These are phyloP conservation scores for Clarias platycephalus DNA, from an alignment of 2,797 vertebrate species.

Conservation along the genomic window DNA sequence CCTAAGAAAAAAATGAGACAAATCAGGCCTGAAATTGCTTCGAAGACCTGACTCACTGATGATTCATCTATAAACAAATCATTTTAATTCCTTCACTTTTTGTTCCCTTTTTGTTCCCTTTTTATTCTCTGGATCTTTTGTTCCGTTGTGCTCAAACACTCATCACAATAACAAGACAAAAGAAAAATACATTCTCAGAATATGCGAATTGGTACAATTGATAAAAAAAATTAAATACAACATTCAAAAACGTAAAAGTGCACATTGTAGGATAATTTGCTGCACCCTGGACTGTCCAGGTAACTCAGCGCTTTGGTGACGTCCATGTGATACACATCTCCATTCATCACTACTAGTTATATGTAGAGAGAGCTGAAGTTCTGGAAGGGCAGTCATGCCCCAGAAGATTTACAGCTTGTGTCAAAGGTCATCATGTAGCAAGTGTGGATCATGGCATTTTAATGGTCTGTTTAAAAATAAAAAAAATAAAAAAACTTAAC, in stretches of 20 bases:
- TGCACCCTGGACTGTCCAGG: constrained; percentile 71
- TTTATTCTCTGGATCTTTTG: constrained; percentile 30
- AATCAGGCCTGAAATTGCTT: constrained; percentile 10
- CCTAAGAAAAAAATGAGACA: neutral
- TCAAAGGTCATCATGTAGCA: constrained; percentile 65
- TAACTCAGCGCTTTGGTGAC: constrained; percentile 57
- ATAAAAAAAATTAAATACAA: neutral
- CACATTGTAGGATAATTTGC: constrained; percentile 15
- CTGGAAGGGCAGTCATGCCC: neutral
- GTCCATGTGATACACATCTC: constrained; percentile 57
- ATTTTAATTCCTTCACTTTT: neutral
- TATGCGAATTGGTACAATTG: neutral
- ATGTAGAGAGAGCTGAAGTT: neutral
- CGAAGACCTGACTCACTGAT: constrained; percentile 15
- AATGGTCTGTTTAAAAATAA: constrained; percentile 61
- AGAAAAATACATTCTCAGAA: neutral
- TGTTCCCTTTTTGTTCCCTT: neutral
- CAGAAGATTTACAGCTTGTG: neutral
- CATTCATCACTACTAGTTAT: neutral
- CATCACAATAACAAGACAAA: neutral
- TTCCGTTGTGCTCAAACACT: neutral
- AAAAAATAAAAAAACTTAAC: neutral
- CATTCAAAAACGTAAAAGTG: neutral
- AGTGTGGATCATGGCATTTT: constrained; percentile 68
- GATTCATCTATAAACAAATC: constrained; percentile 25